Evolutionary conservation across 2,888 invertebrate genomes (phyloP).

Genomic region (Cephus rjabovi): DNA sequence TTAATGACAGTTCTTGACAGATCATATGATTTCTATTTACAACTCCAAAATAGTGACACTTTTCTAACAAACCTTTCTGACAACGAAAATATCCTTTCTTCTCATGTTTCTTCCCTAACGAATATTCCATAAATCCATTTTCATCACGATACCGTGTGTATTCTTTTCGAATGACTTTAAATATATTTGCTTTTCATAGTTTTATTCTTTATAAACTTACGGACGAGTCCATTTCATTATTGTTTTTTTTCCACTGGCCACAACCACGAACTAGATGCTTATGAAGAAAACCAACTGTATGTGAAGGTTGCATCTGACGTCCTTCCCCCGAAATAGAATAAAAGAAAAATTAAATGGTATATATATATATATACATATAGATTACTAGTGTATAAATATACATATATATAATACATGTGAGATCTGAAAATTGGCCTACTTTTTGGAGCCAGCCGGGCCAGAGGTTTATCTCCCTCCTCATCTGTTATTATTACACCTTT

Average conservation of each 20-base stretch:
- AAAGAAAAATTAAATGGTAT: background rate
- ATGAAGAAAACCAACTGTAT: background rate
- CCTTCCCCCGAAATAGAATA: background rate
- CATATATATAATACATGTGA: background rate
- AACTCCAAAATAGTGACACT: slow-evolving; percentile 71
- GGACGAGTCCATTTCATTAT: background rate
- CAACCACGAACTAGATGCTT: background rate
- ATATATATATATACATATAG: too few species aligned
- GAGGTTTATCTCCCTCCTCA: too few species aligned
- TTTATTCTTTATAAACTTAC: background rate
- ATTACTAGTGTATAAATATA: too few species aligned
- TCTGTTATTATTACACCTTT: background rate
- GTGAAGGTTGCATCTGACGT: background rate
- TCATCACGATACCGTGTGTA: background rate
- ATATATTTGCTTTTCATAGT: background rate
- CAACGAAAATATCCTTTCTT: background rate
- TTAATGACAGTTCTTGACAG: slow-evolving; percentile 61
- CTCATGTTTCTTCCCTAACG: background rate
- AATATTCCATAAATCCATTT: background rate
- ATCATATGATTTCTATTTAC: slow-evolving; percentile 38
- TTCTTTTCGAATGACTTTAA: background rate
- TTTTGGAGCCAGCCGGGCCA: too few species aligned
- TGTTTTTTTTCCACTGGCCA: background rate
- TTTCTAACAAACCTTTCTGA: slow-evolving; percentile 46
- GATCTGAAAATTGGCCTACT: too few species aligned